Evolutionary conservation across 2,797 vertebrate species (phyloP), one percentile per base, ranked within the genome.

Genomic region (Delichon dasypus): DNA sequence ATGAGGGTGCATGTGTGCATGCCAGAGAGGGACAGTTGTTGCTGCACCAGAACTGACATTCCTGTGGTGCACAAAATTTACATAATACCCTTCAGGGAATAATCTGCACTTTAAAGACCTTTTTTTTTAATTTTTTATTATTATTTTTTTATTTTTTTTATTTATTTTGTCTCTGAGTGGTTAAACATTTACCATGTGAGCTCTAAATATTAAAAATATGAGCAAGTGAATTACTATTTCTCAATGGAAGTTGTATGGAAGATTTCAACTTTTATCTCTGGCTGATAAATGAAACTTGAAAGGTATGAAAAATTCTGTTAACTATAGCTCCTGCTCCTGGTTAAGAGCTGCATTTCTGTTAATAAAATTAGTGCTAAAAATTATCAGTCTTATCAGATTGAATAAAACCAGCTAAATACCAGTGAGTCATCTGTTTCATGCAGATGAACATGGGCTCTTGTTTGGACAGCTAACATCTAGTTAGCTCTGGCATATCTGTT

Each of bases 221-320:
- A 61, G 21, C n/a, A 62, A 53, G 8, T 71, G 17, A 74, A 40
- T 66, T 64, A 2, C 25, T 85, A 25, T 7, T 89, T 91, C 36
- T 82, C 44, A 42, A 10, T 40, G 13, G 48, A 42, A 42, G 15
- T 66, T 76, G 3, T 36, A 19, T 53, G 14, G 50, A 87, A 86
- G 58, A 54, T 32, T 73, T 93, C 42, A 92, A 7, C 32, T 9
- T 54, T 34, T 42, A 60, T 67, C 51, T 84, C 51, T 62, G 20
- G 5, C 32, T 82, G 79, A 89, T 86, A 81, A 91, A 96, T 81
- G 8, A 61, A 75, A 36, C 73, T 71, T 70, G 70, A 90, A 84
- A 57, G 74, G 48, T 79, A 66, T 70, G 73, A 92, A 88, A 94
- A 89, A 66, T 84, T 50, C 50, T 74, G n/a, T 76, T 90, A 72